Evolutionary conservation across 2,113 vertebrate species (phyloP), one percentile per base, ranked within the genome.

Genomic region (Corythornis cristatus): DNA sequence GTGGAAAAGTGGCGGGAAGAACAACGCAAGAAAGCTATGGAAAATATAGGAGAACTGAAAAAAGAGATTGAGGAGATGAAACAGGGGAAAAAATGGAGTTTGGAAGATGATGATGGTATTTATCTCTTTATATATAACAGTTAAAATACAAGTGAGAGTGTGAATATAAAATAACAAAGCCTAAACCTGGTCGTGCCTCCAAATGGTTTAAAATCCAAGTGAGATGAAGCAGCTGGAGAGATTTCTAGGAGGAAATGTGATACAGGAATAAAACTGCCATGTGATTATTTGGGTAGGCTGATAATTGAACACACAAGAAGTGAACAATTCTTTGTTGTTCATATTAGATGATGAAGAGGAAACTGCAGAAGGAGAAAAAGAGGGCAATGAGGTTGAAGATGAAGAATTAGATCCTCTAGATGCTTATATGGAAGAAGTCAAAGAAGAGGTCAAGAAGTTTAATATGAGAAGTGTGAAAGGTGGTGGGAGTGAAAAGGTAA

Each of bases 381-480:
- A 98, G 91, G 97, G 95, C 12, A 96, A 95, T 93, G 99, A 99
- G 83, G 96, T 95, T 46, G 98, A 98, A 83, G 98, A 96, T 81
- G 99, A 99, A 33, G 99, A 99, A 54, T 93, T 99, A 48, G 99
- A 99, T 91, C 98, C 99, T 42, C 95, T 99, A 88, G 99, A 99
- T 88, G 99, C 99, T 35, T 99, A 99, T 86, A 99, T 99, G 99
- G 99, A 99, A 96, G 99, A 99, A 98, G 99, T 99, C 54, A 99
- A 99, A 92, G 99, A 99, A 94, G 99, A 99, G 93, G 99, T 99
- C 66, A 99, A 99, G 96, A 99, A 99, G 94, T 99, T 99, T 95
- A 99, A 99, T 97, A 99, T 99, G 98, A 98, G 99, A 85, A 98
- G 97, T 83, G 98, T 99, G 91, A 99, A 98, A 97, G 99, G 98